Percentiles rank a stretch among this genome's conserved stretches.
phyloP scores from a whole-genome alignment of 2,113 vertebrate genomes.

The Craseonycteris thonglongyai region DNA sequence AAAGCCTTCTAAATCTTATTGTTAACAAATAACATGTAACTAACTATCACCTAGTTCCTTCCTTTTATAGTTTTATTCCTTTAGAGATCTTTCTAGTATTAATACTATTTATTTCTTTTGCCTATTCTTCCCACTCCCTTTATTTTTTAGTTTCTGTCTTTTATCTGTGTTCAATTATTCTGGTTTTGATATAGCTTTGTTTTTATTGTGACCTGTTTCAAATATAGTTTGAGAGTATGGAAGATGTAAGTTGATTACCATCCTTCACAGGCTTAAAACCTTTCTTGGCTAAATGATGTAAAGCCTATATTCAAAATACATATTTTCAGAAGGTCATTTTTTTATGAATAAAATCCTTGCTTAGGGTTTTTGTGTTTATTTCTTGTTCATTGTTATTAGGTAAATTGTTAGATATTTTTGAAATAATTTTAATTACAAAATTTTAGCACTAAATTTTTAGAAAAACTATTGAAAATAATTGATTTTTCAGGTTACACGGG shows the following conservation, averaged over 20 bases:
- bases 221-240: neutral
- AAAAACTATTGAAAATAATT: constrained; percentile 7
- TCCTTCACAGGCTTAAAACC: neutral
- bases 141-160: neutral
- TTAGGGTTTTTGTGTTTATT: neutral
- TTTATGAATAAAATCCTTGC: neutral
- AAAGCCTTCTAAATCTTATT: neutral
- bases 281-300: neutral
- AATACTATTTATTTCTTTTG: neutral
- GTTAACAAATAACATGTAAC: neutral
- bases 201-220: neutral
- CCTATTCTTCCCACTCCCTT: neutral
- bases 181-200: neutral
- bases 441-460: neutral
- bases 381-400: neutral
- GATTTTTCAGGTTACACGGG: constrained; percentile 94
- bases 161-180: neutral
- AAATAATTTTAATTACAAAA: neutral
- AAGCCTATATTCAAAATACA: neutral
- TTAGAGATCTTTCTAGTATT: neutral
- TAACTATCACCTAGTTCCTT: neutral
- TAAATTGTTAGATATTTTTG: neutral
- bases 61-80: neutral
- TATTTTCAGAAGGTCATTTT: neutral
- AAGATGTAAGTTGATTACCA: neutral